Base-by-base conservation (phyloP, 2,797 vertebrate species). In the Lagocephalus sceleratus region DNA sequence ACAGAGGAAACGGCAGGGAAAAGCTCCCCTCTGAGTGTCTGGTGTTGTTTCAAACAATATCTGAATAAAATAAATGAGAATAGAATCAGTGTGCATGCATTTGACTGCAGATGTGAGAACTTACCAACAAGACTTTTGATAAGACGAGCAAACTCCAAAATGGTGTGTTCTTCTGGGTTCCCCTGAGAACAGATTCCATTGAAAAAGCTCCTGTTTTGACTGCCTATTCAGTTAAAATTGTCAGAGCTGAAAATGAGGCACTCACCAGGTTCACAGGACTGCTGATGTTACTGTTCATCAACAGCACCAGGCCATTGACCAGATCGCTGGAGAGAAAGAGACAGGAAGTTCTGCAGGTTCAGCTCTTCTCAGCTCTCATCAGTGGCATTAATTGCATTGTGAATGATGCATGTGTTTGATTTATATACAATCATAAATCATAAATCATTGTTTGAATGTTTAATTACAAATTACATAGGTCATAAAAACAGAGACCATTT, bases 241-340 rank as follows among this genome's bases (percentile, higher is more conserved):
- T 41, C 16, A 19, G 40, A 42, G 40, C 40, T 19, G 40, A 42
- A 19, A 8, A 9, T 3, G 14, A 22, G 8, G 25, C 21, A 89
- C 95, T 94, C 81, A 99, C 97, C 94, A 99, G 87, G 73, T 99
- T 99, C 70, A 99, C 94, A 0, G 97, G 97, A 80, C 96, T 99
- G 88, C 97, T 99, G 78, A 99, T 92, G 26, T 99, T 99, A 75
- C 96, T 98, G 90, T 99, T 99, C 97, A 99, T 99, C 84, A 99
- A 76, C 0, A 93, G 82, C 76, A 99, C 97, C 40, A 99, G 91
- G 8, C 97, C 97, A 0, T 99, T 98, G 71, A 99, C 96, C 74
- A 99, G 92, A 72, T 99, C 97, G 39, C 97, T 99, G 90, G 23
- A n/a, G 1, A 55, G 5, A 58, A 23, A 60, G 25, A 64, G 20